These are phyloP conservation scores for Torymus auratus DNA, from an alignment of 2,888 invertebrate species.

Conservation along the genomic window DNA sequence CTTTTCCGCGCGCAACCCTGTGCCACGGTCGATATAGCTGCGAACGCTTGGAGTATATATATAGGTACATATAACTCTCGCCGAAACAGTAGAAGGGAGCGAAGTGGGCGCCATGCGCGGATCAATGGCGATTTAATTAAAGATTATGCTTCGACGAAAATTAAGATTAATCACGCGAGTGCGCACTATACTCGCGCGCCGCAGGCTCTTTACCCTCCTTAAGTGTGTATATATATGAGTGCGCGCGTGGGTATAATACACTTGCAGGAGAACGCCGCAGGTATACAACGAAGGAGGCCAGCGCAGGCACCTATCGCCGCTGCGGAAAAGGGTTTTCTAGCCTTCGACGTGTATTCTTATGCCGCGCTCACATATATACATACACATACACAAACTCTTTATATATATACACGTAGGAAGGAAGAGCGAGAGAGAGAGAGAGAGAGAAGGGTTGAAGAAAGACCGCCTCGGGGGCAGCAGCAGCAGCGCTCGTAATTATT, in stretches of 20 bases:
- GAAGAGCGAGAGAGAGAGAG: conserved; percentile 47
- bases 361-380: neutral
- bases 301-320: neutral
- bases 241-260: neutral
- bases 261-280: neutral
- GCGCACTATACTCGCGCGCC: conserved; percentile 38
- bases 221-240: neutral
- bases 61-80: neutral
- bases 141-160: conserved; percentile 73
- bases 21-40: conserved; percentile 23
- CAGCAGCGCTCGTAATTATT: conserved; percentile 68
- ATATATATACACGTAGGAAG: conserved; percentile 3
- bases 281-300: conserved; percentile 9
- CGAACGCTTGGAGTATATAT: conserved; percentile 7
- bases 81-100: conserved; percentile 3
- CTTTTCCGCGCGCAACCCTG: neutral
- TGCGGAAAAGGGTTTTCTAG: conserved; percentile 9
- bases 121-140: conserved; percentile 76
- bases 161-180: conserved; percentile 73
- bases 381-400: neutral
- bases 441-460: conserved; percentile 29
- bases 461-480: conserved; percentile 61
- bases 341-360: neutral
- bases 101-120: conserved; percentile 58
- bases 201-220: conserved; percentile 6